These are phyloP conservation scores for Mellilla xanthometata DNA, from an alignment of 2,888 invertebrate genomes.

Conservation along the genomic window DNA sequence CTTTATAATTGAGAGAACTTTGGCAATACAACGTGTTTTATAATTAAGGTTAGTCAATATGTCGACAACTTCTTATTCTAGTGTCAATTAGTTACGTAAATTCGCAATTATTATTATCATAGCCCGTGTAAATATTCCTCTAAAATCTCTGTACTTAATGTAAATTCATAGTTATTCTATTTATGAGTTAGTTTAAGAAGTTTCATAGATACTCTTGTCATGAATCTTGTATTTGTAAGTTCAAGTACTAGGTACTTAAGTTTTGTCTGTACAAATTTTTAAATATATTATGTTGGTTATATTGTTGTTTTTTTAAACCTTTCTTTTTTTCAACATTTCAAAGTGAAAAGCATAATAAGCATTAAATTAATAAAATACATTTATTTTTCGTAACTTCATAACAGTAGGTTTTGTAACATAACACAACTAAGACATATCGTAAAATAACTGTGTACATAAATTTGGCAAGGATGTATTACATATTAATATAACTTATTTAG, in stretches of 20 bases:
- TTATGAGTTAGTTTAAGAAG: slow-evolving; percentile 27
- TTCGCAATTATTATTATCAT: neutral
- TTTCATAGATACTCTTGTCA: slow-evolving; percentile 52
- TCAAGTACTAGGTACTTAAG: slow-evolving; percentile 65
- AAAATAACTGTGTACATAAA: no score
- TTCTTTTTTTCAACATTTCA: no score
- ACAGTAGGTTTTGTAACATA: no score
- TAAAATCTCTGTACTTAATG: slow-evolving; percentile 18
- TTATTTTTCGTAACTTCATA: no score
- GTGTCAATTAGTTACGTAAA: slow-evolving; percentile 6
- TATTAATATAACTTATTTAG: no score
- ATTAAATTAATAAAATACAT: no score
- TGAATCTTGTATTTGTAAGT: slow-evolving; percentile 43
- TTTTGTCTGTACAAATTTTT: slow-evolving; percentile 74
- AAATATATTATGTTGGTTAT: slow-evolving; percentile 75
- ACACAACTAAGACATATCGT: no score
- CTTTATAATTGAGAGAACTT: no score
- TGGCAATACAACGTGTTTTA: no score
- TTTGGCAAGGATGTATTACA: no score
- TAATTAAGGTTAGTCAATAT: no score
- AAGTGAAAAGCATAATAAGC: no score
- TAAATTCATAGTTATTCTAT: slow-evolving; percentile 31
- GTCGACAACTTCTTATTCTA: neutral
- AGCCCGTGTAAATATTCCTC: slow-evolving; percentile 28
- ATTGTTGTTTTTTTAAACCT: slow-evolving; percentile 35